A percentile compares a stretch with the other conserved stretches of the same genome.
Conservation (phyloP, 2,113 vertebrate species). For the Boulengeromyrus knoepffleri region DNA sequence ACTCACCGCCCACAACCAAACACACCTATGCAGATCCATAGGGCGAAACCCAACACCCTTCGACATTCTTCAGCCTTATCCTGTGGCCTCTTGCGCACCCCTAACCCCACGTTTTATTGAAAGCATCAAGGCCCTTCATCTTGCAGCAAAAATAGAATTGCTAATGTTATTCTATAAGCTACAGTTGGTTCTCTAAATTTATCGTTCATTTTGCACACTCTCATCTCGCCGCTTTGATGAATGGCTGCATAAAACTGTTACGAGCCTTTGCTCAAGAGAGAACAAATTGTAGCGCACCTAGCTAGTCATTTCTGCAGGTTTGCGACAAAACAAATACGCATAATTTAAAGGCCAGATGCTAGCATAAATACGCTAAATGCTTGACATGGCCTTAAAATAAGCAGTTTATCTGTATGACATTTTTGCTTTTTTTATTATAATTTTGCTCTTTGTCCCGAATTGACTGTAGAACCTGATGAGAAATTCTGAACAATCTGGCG, state of each 20-base stretch:
- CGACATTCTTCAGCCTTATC: not conserved
- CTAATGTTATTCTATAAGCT: not conserved
- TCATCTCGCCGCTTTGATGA: conserved; percentile 45
- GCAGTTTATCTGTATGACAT: not conserved
- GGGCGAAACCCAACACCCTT: not conserved
- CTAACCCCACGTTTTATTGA: not conserved
- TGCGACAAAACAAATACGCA: conserved; percentile 47
- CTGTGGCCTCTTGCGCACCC: too few relatives aligned
- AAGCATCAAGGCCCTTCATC: not conserved
- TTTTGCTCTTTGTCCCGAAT: not conserved
- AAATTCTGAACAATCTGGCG: not conserved
- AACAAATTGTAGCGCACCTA: conserved; percentile 45
- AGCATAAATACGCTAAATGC: conserved; percentile 50
- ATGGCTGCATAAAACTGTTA: conserved; percentile 39
- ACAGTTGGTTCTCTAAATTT: not conserved
- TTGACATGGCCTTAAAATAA: conserved; percentile 43
- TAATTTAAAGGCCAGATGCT: conserved; percentile 58
- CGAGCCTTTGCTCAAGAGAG: conserved; percentile 40
- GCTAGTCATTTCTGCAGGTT: conserved; percentile 34
- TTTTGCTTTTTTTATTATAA: not conserved
- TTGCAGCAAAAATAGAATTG: conserved; percentile 10
- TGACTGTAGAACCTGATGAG: not conserved
- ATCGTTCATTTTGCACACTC: conserved; percentile 24
- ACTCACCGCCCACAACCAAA: not conserved
- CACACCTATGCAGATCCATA: not conserved